phyloP scores from a whole-genome alignment of 2,888 invertebrate genomes.

The Agonopterix subpropinquella region DNA sequence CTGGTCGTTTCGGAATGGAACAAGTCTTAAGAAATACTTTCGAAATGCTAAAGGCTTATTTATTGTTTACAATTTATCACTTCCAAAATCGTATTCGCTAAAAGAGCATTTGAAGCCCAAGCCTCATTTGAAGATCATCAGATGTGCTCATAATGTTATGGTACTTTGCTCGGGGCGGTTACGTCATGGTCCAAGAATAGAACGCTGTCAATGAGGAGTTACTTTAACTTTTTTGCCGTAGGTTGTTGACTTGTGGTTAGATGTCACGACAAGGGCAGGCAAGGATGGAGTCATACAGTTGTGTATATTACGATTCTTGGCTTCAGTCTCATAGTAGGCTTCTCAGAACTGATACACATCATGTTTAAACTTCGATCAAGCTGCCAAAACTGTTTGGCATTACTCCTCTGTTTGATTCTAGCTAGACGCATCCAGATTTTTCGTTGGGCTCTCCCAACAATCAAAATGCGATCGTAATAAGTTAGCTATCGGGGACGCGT shows the following conservation, averaged over 20 bases:
- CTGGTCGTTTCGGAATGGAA: no score
- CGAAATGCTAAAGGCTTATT: neutral
- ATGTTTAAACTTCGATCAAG: slow-evolving; percentile 6
- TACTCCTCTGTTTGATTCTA: no score
- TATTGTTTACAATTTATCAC: no score
- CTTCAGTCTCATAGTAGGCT: neutral
- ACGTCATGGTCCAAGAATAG: slow-evolving; percentile 65
- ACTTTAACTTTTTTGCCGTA: slow-evolving; percentile 60
- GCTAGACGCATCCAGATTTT: no score
- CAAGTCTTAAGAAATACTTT: neutral
- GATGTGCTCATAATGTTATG: slow-evolving; percentile 8
- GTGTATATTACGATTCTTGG: neutral
- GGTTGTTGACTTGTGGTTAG: slow-evolving; percentile 67
- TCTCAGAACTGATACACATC: slow-evolving; percentile 7
- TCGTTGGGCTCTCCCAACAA: no score
- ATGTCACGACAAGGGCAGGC: slow-evolving; percentile 68
- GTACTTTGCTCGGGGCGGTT: slow-evolving; percentile 23
- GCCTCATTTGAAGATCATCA: slow-evolving; percentile 5
- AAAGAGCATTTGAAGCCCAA: neutral
- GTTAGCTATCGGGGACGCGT: no score
- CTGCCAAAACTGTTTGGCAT: slow-evolving; percentile 10
- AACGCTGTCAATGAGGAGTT: slow-evolving; percentile 56
- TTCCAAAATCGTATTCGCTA: no score
- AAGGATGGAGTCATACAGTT: neutral
- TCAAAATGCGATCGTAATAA: no score